These are phyloP conservation scores for Steinernema hermaphroditum DNA, from an alignment of 2,888 invertebrate genomes.

Conservation along the genomic window DNA sequence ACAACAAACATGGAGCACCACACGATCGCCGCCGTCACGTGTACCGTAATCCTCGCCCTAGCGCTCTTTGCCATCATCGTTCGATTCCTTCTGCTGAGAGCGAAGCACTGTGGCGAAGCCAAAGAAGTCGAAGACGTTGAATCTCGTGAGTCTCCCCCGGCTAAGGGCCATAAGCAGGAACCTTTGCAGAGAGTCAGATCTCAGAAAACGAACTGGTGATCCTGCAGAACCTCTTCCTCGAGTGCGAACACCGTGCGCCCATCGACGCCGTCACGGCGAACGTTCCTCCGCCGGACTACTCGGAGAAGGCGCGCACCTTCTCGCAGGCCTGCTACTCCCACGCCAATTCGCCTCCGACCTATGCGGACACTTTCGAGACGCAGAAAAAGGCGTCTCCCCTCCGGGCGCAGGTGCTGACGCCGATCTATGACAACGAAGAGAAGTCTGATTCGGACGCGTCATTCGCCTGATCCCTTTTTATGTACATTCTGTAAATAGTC, in stretches of 20 bases:
- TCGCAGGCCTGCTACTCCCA: slow-evolving; percentile 19
- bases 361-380: background rate
- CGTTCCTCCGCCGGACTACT: slow-evolving; percentile 14
- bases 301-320: slow-evolving; percentile 7
- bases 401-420: slow-evolving; percentile 1
- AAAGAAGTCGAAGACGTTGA: slow-evolving; percentile 6
- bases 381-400: background rate
- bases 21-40: slow-evolving; percentile 23
- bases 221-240: slow-evolving; percentile 22
- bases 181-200: slow-evolving; percentile 16
- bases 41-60: slow-evolving; percentile 2
- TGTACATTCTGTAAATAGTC: slow-evolving; percentile 24
- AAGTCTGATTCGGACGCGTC: slow-evolving; percentile 8
- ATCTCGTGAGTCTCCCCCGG: slow-evolving; percentile 12
- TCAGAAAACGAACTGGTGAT: slow-evolving; percentile 23
- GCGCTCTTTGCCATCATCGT: background rate
- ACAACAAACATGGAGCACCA: slow-evolving; percentile 8
- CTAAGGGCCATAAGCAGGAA: background rate
- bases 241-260: slow-evolving; percentile 17
- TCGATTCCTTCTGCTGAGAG: background rate
- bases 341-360: slow-evolving; percentile 13
- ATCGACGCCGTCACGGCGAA: slow-evolving; percentile 21
- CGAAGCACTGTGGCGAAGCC: background rate
- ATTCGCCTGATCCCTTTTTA: background rate
- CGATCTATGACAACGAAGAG: slow-evolving; percentile 6